These are phyloP conservation scores for Rhagium mordax DNA, from an alignment of 2,888 invertebrate genomes.

Conservation along the genomic window DNA sequence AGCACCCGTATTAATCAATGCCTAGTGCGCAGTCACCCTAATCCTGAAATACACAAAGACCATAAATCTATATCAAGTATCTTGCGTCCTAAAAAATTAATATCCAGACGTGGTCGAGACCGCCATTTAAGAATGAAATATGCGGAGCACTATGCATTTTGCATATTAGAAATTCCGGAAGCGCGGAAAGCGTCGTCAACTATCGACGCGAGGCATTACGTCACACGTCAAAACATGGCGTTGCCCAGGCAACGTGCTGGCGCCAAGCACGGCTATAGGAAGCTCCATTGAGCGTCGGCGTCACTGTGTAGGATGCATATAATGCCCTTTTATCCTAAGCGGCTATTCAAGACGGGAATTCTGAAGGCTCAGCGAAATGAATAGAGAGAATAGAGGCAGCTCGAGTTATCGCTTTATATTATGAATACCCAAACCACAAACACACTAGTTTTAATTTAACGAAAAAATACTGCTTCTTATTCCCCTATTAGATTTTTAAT, in stretches of 20 bases:
- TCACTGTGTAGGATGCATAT: slow-evolving; percentile 24
- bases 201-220: slow-evolving; percentile 59
- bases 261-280: slow-evolving; percentile 57
- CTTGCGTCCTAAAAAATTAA: neutral
- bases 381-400: slow-evolving; percentile 29
- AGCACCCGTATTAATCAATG: too few species aligned
- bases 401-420: slow-evolving; percentile 25
- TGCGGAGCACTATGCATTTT: neutral
- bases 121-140: slow-evolving; percentile 1
- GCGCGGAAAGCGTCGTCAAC: slow-evolving; percentile 29
- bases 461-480: slow-evolving; percentile 1
- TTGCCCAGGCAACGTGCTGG: slow-evolving; percentile 63
- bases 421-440: slow-evolving; percentile 19
- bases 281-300: slow-evolving; percentile 42
- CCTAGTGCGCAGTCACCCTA: neutral
- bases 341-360: slow-evolving; percentile 32
- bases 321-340: slow-evolving; percentile 31
- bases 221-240: slow-evolving; percentile 67
- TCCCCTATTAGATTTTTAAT: slow-evolving; percentile 6
- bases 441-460: slow-evolving; percentile 17
- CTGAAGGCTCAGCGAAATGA: slow-evolving; percentile 31
- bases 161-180: slow-evolving; percentile 32
- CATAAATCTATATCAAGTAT: neutral
- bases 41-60: neutral
- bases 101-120: neutral